Conservation (phyloP, 2,888 invertebrate genomes). For the Caenorhabditis uteleia region DNA sequence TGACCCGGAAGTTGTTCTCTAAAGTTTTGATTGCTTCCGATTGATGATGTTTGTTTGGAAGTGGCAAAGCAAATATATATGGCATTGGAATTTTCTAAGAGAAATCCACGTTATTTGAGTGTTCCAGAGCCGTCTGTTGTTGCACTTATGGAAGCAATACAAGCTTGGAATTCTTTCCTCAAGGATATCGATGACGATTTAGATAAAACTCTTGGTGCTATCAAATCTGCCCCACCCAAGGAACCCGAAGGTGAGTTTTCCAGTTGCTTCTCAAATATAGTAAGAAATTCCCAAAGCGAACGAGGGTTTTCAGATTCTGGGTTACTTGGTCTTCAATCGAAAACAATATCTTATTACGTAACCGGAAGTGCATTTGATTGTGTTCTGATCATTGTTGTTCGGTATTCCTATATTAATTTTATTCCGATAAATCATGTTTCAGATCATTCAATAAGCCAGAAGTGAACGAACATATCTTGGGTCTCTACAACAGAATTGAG, state of each 20-base stretch:
- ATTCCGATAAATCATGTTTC: slow-evolving; percentile 2
- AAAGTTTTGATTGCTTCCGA: no score
- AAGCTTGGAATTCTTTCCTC: slow-evolving; percentile 31
- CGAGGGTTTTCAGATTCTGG: slow-evolving; percentile 17
- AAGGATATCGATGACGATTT: slow-evolving; percentile 36
- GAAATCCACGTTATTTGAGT: not conserved
- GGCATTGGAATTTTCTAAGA: not conserved
- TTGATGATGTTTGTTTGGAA: no score
- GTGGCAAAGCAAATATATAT: not conserved
- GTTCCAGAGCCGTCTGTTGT: slow-evolving; percentile 35
- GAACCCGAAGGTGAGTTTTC: not conserved
- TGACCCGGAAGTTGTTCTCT: no score
- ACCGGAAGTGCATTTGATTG: slow-evolving; percentile 43
- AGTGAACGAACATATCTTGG: slow-evolving; percentile 51
- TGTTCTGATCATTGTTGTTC: slow-evolving; percentile 46
- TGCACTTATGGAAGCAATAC: slow-evolving; percentile 20
- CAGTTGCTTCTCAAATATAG: not conserved
- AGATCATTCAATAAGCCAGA: slow-evolving; percentile 49
- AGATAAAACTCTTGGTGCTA: slow-evolving; percentile 33
- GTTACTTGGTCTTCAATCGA: slow-evolving; percentile 44
- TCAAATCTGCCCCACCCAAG: slow-evolving; percentile 1
- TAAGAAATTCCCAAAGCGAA: no score
- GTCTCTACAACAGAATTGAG: slow-evolving; percentile 49
- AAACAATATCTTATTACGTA: slow-evolving; percentile 49
- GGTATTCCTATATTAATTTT: slow-evolving; percentile 11